Percentiles rank a stretch among this genome's conserved stretches.
These are phyloP conservation scores for Sebastes hubbsi DNA, from an alignment of 2,797 vertebrate species.

Conservation along the genomic window DNA sequence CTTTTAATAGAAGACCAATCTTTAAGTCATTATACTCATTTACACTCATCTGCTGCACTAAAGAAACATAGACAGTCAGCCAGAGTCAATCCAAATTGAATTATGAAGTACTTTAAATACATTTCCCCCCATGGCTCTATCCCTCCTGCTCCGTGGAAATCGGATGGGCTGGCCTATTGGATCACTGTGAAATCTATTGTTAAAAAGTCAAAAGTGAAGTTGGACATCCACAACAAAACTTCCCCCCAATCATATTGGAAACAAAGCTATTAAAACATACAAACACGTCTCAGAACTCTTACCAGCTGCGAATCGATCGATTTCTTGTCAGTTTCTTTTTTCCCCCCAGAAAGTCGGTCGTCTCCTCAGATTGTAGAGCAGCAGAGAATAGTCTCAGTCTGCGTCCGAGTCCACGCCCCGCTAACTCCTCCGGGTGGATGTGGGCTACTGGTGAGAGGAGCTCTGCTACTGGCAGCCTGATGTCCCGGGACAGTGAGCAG, in stretches of 20 bases:
- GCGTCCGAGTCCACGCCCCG: constrained; percentile 73
- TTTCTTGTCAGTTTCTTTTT: constrained; percentile 10
- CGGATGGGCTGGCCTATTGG: constrained; percentile 48
- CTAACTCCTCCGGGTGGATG: constrained; percentile 40
- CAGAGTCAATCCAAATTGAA: not conserved
- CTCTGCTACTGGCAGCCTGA: constrained; percentile 6
- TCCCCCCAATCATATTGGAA: not conserved
- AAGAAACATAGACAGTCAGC: not conserved
- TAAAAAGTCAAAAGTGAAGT: constrained; percentile 47
- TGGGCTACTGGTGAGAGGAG: constrained; percentile 43
- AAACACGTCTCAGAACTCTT: constrained; percentile 8
- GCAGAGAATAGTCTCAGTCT: constrained; percentile 15
- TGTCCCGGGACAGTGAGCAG: not conserved
- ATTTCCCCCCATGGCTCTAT: constrained; percentile 25
- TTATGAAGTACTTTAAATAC: not conserved
- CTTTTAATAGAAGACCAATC: not conserved
- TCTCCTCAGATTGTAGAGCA: constrained; percentile 39
- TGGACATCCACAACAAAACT: constrained; percentile 17
- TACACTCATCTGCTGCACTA: not conserved
- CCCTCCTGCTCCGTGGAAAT: constrained; percentile 8
- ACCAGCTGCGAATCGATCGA: constrained; percentile 45
- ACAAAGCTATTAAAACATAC: not conserved
- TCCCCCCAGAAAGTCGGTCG: constrained; percentile 18
- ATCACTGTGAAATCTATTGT: constrained; percentile 50
- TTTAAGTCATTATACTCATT: not conserved